A percentile compares a stretch with the other conserved stretches of the same genome.
Evolutionary conservation across 2,888 invertebrate genomes (phyloP).

Genomic region (Pyrrhosoma nymphula): DNA sequence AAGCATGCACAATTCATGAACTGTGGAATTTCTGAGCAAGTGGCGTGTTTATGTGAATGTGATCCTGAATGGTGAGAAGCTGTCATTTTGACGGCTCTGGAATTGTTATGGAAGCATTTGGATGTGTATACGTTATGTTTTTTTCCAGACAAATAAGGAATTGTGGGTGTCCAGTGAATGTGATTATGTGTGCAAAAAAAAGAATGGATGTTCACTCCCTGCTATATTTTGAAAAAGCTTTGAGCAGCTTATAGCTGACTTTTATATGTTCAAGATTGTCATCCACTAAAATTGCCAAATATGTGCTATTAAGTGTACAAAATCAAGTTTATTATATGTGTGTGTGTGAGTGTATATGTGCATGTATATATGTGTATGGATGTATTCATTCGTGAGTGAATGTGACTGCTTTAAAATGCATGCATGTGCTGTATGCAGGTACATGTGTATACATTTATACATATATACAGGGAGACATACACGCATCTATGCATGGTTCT

Average conservation of each 20-base stretch:
- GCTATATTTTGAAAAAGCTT: slow-evolving; percentile 67
- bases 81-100: slow-evolving; percentile 46
- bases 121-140: slow-evolving; percentile 67
- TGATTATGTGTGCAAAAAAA: slow-evolving; percentile 59
- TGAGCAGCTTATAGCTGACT: slow-evolving; percentile 67
- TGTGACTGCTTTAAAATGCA: slow-evolving; percentile 9
- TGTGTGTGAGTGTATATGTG: slow-evolving; percentile 29
- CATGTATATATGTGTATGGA: slow-evolving; percentile 43
- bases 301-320: slow-evolving; percentile 68
- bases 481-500: slow-evolving; percentile 24
- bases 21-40: slow-evolving; percentile 50
- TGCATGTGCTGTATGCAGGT: slow-evolving; percentile 20
- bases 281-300: slow-evolving; percentile 68
- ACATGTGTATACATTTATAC: slow-evolving; percentile 21
- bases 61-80: slow-evolving; percentile 4
- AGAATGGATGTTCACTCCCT: slow-evolving; percentile 50
- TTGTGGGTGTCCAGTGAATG: slow-evolving; percentile 67
- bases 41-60: slow-evolving; percentile 21
- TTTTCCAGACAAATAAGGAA: slow-evolving; percentile 58
- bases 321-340: slow-evolving; percentile 53
- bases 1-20: slow-evolving; percentile 52
- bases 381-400: slow-evolving; percentile 2
- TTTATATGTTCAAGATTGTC: slow-evolving; percentile 68
- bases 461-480: neutral
- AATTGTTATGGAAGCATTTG: slow-evolving; percentile 37